Evolutionary conservation across 2,797 vertebrate genomes (phyloP).

Genomic region (Phaenicophaeus curvirostris): DNA sequence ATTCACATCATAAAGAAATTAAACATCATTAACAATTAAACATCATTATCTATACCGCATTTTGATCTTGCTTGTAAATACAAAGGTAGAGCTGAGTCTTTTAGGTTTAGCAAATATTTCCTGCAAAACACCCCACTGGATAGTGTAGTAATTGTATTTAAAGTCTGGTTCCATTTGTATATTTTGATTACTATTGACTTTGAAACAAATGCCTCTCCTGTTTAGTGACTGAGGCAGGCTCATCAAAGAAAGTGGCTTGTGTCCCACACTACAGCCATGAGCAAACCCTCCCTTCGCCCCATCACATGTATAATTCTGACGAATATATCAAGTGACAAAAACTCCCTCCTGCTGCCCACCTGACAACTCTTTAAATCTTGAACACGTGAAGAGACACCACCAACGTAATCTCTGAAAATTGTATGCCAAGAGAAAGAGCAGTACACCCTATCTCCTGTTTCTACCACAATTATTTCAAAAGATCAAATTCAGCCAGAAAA

Average conservation of each 20-base stretch:
- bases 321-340: background rate
- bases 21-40: background rate
- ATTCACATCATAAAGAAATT: background rate
- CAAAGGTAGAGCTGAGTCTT: background rate
- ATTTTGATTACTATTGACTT: background rate
- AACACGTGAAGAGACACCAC: background rate
- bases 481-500: background rate
- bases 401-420: background rate
- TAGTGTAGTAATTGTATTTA: background rate
- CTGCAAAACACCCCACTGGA: background rate
- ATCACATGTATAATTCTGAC: background rate
- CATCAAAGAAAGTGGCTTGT: background rate
- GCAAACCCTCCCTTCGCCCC: background rate
- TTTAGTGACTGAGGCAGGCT: background rate
- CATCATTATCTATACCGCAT: background rate
- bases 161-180: background rate
- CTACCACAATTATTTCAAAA: background rate
- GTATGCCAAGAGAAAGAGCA: background rate
- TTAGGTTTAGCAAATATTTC: background rate
- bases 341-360: background rate
- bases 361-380: background rate
- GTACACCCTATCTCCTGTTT: background rate
- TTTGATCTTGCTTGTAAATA: background rate
- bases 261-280: background rate
- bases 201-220: background rate